Evolutionary conservation across 2,113 vertebrate species (phyloP).

Genomic region (Oncorhynchus clarkii): DNA sequence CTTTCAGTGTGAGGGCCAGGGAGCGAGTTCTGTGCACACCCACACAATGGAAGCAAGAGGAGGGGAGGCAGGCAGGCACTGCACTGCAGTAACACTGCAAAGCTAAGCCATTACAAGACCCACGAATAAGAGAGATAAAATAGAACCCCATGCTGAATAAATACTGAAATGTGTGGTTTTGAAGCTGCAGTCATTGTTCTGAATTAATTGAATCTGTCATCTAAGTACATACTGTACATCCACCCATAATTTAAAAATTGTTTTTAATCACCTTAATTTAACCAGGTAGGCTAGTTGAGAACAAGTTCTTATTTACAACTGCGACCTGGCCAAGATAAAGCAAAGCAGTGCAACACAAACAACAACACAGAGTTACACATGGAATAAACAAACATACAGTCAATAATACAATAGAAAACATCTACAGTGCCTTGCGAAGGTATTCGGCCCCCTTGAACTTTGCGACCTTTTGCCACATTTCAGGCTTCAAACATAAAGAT

Average conservation of each 20-base stretch:
- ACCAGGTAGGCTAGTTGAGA: too few relatives aligned
- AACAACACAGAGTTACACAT: too few relatives aligned
- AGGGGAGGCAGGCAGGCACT: constrained; percentile 78
- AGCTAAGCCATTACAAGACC: constrained; percentile 81
- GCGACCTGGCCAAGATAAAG: too few relatives aligned
- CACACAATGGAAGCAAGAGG: constrained; percentile 85
- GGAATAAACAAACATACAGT: too few relatives aligned
- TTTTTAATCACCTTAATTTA: too few relatives aligned
- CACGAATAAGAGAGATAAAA: constrained; percentile 26
- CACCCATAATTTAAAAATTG: neutral
- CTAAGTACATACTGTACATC: neutral
- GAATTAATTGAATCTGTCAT: neutral
- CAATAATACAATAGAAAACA: too few relatives aligned
- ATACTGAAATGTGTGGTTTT: neutral
- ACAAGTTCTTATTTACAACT: too few relatives aligned
- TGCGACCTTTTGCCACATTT: too few relatives aligned
- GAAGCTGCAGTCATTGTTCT: neutral
- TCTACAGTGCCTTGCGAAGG: too few relatives aligned
- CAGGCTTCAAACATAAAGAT: too few relatives aligned
- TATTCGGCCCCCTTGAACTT: too few relatives aligned
- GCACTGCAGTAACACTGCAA: constrained; percentile 79
- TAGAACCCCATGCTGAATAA: neutral
- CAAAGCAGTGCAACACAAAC: too few relatives aligned
- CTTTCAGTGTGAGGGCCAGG: constrained; percentile 90
- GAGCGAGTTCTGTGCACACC: constrained; percentile 87